Evolutionary conservation across 2,113 vertebrate species (phyloP), one percentile per base, ranked within the genome.

Genomic region (Melanerpes formicivorus): DNA sequence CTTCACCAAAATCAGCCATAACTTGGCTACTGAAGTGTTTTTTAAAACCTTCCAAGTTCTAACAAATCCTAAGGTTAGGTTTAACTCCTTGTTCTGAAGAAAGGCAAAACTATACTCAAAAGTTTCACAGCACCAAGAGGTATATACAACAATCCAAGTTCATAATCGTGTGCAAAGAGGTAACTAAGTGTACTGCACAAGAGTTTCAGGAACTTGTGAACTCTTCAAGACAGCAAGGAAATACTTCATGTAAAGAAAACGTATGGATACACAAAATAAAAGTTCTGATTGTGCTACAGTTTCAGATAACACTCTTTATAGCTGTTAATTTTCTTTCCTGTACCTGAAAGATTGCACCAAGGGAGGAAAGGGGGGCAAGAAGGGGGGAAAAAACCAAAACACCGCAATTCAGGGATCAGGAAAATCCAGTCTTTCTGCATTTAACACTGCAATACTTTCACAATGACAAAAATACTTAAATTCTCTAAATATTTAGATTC

Each of bases 331-430:
- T 48, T 23, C 48, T 60, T 22, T 5, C 12, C 17, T 48, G 2
- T 27, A 48, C 48, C 16, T 74, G 32, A 80, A 77, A 60, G 22
- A 29, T 1, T 2, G 5, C 22, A 58, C 63, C 25, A 67, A 59
- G 77, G 40, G 40, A 40, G 40, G 40, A 40, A 40, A 11, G 40
- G 40, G 40, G 40, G 40, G 32, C 16, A 59, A 37, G 1, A 4
- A 34, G 14, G 22, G 13, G 2, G 3, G 4, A 2, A 9, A 5
- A 8, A 6, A 19, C 3, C 3, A 5, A 2, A 4, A 18, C 40
- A 40, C 9, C 3, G 37, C 21, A 59, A n/a, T 4, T 67, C 10
- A 65, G 34, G 48, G 73, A 84, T 81, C 42, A 25, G 21, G 18
- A 85, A 94, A 85, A 75, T 83, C 48, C 69, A 67, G 65, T 67